Percentiles rank a stretch among this genome's conserved stretches.
These are phyloP conservation scores for Piezodorus guildinii DNA, from an alignment of 1,140 invertebrate species.

Conservation along the genomic window DNA sequence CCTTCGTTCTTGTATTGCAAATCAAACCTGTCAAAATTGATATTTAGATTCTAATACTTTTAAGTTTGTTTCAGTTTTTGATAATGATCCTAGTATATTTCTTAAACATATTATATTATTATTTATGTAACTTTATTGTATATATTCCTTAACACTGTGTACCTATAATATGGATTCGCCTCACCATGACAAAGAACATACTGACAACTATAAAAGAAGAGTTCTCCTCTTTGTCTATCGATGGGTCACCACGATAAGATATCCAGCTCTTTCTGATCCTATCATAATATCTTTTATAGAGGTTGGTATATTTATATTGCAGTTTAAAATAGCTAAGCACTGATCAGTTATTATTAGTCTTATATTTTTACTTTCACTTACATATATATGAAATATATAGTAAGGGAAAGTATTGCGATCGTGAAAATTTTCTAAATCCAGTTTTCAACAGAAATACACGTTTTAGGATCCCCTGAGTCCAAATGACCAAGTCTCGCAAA, in stretches of 20 bases:
- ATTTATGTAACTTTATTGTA: constrained; percentile 5
- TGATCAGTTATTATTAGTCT: no score
- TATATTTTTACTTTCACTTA: no score
- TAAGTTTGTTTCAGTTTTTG: no score
- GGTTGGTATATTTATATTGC: constrained; percentile 33
- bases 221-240: constrained; percentile 68
- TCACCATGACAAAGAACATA: constrained; percentile 55
- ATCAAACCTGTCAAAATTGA: not conserved
- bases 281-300: constrained; percentile 58
- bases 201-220: constrained; percentile 57
- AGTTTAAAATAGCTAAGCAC: no score
- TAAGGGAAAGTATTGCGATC: no score
- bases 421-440: no score
- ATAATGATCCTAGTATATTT: no score
- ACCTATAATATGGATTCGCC: constrained; percentile 48
- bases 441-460: no score
- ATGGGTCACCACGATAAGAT: constrained; percentile 59
- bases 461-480: no score
- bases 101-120: not conserved
- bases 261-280: constrained; percentile 63
- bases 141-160: constrained; percentile 37
- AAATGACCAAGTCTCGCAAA: no score
- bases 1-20: not conserved
- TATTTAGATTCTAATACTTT: not conserved
- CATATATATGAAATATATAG: no score